These are phyloP conservation scores for Smutsia gigantea DNA, from an alignment of 2,797 vertebrate species.

Conservation along the genomic window DNA sequence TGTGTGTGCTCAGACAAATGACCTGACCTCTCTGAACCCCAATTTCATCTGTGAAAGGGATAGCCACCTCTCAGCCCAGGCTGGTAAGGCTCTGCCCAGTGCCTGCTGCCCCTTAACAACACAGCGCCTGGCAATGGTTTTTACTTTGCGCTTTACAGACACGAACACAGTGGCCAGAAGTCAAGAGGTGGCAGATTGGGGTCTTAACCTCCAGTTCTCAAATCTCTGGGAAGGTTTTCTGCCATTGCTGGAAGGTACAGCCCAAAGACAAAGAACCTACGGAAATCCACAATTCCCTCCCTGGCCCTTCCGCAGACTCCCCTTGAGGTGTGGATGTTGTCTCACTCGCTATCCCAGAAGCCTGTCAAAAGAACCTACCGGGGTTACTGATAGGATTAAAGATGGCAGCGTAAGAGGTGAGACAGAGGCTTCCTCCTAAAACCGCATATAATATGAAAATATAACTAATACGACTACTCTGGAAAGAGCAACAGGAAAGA, in stretches of 20 bases:
- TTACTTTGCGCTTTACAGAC: neutral
- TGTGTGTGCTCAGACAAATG: neutral
- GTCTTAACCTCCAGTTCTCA: neutral
- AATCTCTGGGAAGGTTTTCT: neutral
- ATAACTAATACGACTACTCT: too few relatives aligned
- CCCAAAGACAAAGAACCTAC: neutral
- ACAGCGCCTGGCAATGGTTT: neutral
- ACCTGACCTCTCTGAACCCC: neutral
- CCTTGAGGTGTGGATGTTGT: fast-evolving
- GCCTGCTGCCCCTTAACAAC: neutral
- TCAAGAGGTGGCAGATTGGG: neutral
- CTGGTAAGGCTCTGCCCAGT: neutral
- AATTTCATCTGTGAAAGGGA: neutral
- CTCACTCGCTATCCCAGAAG: too few relatives aligned
- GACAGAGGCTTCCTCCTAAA: too few relatives aligned
- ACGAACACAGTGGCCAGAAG: neutral
- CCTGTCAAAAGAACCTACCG: neutral
- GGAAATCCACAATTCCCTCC: neutral
- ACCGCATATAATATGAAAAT: too few relatives aligned
- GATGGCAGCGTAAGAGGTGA: too few relatives aligned
- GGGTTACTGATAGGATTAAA: too few relatives aligned
- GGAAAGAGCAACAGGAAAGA: too few relatives aligned
- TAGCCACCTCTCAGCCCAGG: neutral
- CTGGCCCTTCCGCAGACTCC: neutral
- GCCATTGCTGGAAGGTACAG: neutral